Evolutionary conservation across 1,140 invertebrate genomes (phyloP).

Genomic region (Brachionus koreanus): DNA sequence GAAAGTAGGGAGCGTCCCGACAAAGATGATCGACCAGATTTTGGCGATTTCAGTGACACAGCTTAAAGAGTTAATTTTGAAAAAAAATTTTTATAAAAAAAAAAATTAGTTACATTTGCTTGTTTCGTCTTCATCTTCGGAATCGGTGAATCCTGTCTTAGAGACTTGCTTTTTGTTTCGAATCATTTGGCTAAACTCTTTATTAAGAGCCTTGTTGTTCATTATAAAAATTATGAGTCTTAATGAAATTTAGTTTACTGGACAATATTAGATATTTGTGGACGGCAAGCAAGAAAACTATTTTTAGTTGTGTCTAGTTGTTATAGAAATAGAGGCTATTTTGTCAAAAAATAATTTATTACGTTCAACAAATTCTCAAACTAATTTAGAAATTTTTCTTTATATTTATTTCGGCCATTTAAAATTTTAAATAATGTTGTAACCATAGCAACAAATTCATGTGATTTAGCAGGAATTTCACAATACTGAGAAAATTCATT

Average conservation of each 20-base stretch:
- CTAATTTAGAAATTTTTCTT: neutral
- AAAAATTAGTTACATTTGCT: slow-evolving; percentile 15
- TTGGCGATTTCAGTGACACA: neutral
- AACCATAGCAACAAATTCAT: neutral
- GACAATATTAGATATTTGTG: neutral
- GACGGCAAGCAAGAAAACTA: neutral
- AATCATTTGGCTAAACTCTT: slow-evolving; percentile 26
- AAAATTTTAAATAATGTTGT: neutral
- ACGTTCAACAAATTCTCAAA: neutral
- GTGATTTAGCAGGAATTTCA: neutral
- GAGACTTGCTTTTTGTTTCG: neutral
- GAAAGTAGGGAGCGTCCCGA: neutral
- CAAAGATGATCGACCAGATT: neutral
- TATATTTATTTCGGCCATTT: neutral
- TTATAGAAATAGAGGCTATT: neutral
- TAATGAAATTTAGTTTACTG: neutral
- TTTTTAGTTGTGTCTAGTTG: neutral
- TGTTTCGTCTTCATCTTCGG: neutral
- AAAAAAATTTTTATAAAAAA: neutral
- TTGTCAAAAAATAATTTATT: neutral
- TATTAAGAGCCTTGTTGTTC: slow-evolving; percentile 27
- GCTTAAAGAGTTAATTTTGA: neutral
- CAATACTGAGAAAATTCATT: neutral
- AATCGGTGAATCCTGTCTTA: slow-evolving; percentile 18
- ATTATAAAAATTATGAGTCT: neutral